Evolutionary conservation across 2,888 invertebrate species (phyloP), one percentile per base, ranked within the genome.

Genomic region (Malachius bipustulatus): DNA sequence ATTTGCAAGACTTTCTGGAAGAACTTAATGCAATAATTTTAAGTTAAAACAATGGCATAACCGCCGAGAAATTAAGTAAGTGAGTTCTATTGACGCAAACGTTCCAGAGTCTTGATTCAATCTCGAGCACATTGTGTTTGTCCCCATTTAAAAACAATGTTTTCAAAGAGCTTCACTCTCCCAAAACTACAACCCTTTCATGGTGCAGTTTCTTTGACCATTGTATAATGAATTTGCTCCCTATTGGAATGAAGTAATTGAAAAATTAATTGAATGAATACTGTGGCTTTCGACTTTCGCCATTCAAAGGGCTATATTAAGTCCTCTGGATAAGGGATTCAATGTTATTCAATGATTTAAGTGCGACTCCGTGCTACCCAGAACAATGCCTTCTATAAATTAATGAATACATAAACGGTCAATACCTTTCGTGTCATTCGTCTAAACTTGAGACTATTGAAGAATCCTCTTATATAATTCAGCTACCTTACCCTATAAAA

Each of bases 241-340:
- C 54, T 36, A 53, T 53, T 55, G 50, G 54, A 51, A 51, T 50
- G 49, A 47, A 55, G 56, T 55, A 58, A 60, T 59, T 60, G 59
- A 59, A 59, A 60, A 59, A 57, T 57, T 59, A 59, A 60, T 59
- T 56, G 54, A 58, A 58, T 56, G 54, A 57, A 55, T 55, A 55
- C 52, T 55, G 57, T 55, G 57, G 57, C 56, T 57, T 56, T 59
- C 56, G 55, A 56, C 56, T 57, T 49, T 39, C 40, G 41, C 47
- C 41, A 51, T 54, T 55, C 38, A 49, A 38, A 38, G 38, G 38
- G 37, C 52, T 53, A 50, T 50, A 53, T 54, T 51, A 53, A 53
- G 46, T 45, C 44, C 49, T 43, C 42, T 44, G 39, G 42, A 16
- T 27, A 47, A 49, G 46, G 50, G 51, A 45, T 48, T 44, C 47